Base-by-base conservation (phyloP, 2,888 invertebrate species). In the Oscheius sp. region DNA sequence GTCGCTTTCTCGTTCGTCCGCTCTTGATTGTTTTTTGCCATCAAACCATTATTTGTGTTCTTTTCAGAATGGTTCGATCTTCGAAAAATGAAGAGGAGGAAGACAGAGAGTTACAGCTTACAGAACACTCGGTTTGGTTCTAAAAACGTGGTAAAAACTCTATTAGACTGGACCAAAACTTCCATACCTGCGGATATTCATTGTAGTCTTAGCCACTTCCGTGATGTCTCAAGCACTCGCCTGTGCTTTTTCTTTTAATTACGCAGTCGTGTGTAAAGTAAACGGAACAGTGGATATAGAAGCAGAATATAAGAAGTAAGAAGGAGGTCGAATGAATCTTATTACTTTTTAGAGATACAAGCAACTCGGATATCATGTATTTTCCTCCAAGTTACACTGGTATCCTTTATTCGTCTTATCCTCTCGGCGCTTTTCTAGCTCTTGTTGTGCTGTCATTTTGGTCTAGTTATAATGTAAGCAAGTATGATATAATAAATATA, bases 381-480 rank as follows among this genome's bases (percentile, higher is more conserved):
- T 62, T 62, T 30, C 12, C 9, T n/a, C n/a, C n/a, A n/a, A 32
- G 38, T n/a, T n/a, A 14, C 22, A 47, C 36, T 36, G 45, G 20
- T 3, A 50, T 32, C 24, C 47, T 47, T 20, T 62, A 49, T 20
- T 47, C 62, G 2, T 28, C 62, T 14, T 62, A 62, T 17, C 50
- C 62, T 14, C 22, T 47, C 33, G 62, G 62, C 22, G 33, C 49
- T 1, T 62, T 62, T 20, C 33, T 20, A 17, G 62, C 33, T 30
- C 62, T 62, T 28, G 5, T 62, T 17, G 6, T 62, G 22, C 47
- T 47, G 6, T 12, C 33, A n/a, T 12, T 20, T 17, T 62, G 62
- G 62, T 49, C 47, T n/a, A 38, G 62, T 3, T 62, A 62, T 22
- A 47, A 62, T 30, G 62, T 61, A n/a, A n/a, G n/a, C n/a, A n/a